Conservation (phyloP, 1,140 invertebrate genomes). For the Sitobion miscanthi region DNA sequence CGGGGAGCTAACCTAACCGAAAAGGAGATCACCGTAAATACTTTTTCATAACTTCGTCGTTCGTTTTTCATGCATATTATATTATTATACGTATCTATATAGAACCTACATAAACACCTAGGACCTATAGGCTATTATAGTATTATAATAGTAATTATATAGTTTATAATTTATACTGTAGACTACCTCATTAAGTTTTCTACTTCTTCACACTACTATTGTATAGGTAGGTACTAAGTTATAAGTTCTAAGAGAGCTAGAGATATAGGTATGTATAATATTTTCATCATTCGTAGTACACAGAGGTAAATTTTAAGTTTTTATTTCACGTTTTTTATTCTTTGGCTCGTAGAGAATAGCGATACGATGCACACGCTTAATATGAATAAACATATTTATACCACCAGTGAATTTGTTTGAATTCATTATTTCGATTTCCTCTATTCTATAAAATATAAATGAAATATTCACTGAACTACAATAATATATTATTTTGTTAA, state of each 20-base stretch:
- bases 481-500: neutral
- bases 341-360: neutral
- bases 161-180: slow-evolving; percentile 3
- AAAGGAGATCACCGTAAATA: neutral
- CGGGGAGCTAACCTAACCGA: neutral
- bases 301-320: neutral
- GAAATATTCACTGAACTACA: slow-evolving; percentile 5
- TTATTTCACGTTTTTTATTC: neutral
- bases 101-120: neutral
- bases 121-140: neutral
- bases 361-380: neutral
- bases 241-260: neutral
- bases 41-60: neutral
- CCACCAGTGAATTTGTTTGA: neutral
- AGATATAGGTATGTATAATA: neutral
- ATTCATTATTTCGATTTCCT: slow-evolving; percentile 15
- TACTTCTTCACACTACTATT: neutral
- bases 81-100: neutral
- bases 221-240: neutral
- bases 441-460: slow-evolving; percentile 3
- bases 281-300: neutral
- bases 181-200: neutral
- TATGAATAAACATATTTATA: neutral
- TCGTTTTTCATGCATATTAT: neutral
- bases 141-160: neutral